These are phyloP conservation scores for Drosophila insularis DNA, from an alignment of 1,140 invertebrate species.

Conservation along the genomic window DNA sequence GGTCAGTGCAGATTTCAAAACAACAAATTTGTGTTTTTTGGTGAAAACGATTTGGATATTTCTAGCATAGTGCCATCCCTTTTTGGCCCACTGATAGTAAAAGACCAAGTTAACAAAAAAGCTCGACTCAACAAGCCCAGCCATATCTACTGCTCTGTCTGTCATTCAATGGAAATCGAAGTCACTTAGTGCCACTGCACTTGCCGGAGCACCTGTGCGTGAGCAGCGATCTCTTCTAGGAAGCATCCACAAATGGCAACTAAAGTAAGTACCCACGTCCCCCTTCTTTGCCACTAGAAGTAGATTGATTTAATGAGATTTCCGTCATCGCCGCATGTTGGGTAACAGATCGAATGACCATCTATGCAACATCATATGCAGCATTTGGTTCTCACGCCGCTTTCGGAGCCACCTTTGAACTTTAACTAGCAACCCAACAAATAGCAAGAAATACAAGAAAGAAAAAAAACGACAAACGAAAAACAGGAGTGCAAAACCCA, in stretches of 20 bases:
- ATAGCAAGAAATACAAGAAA: not conserved
- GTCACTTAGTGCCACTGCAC: slow-evolving; percentile 41
- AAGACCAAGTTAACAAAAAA: slow-evolving; percentile 45
- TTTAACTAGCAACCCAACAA: slow-evolving; percentile 34
- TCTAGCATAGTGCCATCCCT: slow-evolving; percentile 49
- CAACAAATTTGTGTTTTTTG: slow-evolving; percentile 33
- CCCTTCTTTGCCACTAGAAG: not conserved
- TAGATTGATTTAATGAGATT: slow-evolving; percentile 21
- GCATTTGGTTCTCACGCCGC: slow-evolving; percentile 70
- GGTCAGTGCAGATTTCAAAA: slow-evolving; percentile 48
- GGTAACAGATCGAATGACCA: slow-evolving; percentile 29
- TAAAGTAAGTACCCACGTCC: slow-evolving; percentile 49
- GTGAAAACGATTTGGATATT: slow-evolving; percentile 27
- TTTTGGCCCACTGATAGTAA: slow-evolving; percentile 21
- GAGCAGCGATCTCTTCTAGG: slow-evolving; percentile 36
- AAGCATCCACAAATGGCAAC: slow-evolving; percentile 70
- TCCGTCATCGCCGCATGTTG: not conserved
- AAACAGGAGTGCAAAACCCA: slow-evolving; percentile 67
- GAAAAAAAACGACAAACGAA: not conserved
- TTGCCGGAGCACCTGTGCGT: slow-evolving; percentile 34
- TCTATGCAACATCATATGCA: slow-evolving; percentile 35
- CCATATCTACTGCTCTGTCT: slow-evolving; percentile 1
- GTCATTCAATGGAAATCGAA: slow-evolving; percentile 1
- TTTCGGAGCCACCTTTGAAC: slow-evolving; percentile 62
- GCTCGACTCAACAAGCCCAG: slow-evolving; percentile 46